phyloP scores from a whole-genome alignment of 2,797 vertebrate species.

The Amphiprion clarkii region DNA sequence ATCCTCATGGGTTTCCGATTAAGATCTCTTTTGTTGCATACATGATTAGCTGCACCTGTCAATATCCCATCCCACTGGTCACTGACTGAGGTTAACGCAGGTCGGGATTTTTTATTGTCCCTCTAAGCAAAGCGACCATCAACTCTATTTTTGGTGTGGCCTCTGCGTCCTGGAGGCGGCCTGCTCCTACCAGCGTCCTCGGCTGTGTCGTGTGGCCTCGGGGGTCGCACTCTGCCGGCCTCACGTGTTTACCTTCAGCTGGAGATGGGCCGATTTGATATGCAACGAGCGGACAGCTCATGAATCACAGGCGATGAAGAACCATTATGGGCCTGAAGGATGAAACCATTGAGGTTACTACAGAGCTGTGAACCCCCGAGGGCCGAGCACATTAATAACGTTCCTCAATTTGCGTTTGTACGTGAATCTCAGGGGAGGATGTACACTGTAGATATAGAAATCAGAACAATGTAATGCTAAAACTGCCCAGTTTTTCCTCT shows the following conservation, averaged over 20 bases:
- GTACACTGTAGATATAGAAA: background rate
- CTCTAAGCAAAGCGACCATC: constrained; percentile 1
- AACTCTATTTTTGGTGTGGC: constrained; percentile 26
- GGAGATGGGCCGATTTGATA: constrained; percentile 43
- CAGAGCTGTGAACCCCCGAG: constrained; percentile 16
- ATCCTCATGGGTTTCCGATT: background rate
- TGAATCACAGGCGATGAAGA: constrained; percentile 58
- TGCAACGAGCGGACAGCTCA: constrained; percentile 51
- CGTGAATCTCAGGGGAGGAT: background rate
- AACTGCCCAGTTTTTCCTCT: background rate
- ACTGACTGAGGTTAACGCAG: background rate
- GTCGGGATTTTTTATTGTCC: background rate
- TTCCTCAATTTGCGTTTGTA: constrained; percentile 15
- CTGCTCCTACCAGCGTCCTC: constrained; percentile 3
- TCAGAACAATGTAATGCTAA: no score
- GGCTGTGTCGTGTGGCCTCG: constrained; percentile 11
- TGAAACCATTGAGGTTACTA: constrained; percentile 15
- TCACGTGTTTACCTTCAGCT: constrained; percentile 59
- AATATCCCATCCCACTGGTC: background rate
- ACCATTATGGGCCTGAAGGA: constrained; percentile 33
- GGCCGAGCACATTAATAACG: constrained; percentile 5
- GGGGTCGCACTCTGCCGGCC: constrained; percentile 25
- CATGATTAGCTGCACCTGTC: background rate
- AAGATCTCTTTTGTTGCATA: background rate
- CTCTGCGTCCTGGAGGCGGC: background rate